Evolutionary conservation across 2,113 vertebrate species (phyloP).

Genomic region (Calidris pygmaea): DNA sequence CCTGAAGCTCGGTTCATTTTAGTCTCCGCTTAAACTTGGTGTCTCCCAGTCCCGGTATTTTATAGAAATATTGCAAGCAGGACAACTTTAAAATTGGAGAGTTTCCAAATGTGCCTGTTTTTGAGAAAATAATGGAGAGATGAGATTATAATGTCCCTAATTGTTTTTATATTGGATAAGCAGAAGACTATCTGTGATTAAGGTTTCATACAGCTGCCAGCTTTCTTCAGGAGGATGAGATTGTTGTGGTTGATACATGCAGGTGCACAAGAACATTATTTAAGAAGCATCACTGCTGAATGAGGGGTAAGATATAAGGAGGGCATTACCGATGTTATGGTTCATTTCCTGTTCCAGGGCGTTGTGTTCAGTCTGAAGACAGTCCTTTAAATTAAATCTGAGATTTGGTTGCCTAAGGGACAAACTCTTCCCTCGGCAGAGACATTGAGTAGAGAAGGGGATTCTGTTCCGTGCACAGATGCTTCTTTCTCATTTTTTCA

Average conservation of each 20-base stretch:
- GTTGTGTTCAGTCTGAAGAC: background rate
- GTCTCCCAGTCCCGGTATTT: background rate
- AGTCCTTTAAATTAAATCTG: background rate
- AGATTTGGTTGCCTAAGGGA: background rate
- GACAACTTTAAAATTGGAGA: background rate
- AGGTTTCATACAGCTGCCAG: background rate
- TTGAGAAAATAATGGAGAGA: background rate
- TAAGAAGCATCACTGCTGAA: background rate
- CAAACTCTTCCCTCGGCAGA: background rate
- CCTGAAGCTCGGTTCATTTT: background rate
- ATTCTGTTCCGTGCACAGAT: background rate
- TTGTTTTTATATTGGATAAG: background rate
- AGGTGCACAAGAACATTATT: background rate
- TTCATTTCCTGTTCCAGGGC: background rate
- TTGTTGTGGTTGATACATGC: background rate
- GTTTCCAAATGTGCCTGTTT: background rate
- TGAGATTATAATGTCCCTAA: background rate
- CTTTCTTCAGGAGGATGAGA: background rate
- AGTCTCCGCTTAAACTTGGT: background rate
- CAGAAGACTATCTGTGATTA: background rate
- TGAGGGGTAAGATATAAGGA: background rate
- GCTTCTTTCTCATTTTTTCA: background rate
- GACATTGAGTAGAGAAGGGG: background rate
- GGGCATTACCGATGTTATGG: background rate
- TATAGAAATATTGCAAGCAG: background rate